Percentiles rank a stretch among this genome's conserved stretches.
phyloP scores from a whole-genome alignment of 2,888 invertebrate species.

The Anorthoa munda region DNA sequence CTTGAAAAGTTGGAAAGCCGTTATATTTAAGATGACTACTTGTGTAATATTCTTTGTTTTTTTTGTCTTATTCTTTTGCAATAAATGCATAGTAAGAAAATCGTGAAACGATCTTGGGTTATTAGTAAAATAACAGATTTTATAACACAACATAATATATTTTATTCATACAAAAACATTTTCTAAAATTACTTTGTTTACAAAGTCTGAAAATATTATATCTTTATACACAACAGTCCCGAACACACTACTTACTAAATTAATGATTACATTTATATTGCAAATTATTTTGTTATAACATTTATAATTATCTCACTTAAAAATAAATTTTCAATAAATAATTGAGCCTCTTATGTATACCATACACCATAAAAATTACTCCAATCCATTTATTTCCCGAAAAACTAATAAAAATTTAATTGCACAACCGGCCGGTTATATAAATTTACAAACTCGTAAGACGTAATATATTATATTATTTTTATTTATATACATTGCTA shows the following conservation, averaged over 20 bases:
- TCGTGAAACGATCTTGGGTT: too few species aligned
- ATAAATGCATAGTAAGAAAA: too few species aligned
- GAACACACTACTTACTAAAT: conserved; percentile 39
- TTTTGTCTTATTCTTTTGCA: too few species aligned
- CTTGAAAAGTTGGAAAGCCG: not conserved
- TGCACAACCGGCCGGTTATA: conserved; percentile 89
- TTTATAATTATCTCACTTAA: conserved; percentile 56
- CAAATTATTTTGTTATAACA: conserved; percentile 52
- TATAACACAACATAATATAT: conserved; percentile 56
- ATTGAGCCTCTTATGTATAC: conserved; percentile 81
- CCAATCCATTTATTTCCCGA: conserved; percentile 70
- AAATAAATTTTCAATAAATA: conserved; percentile 73
- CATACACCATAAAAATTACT: conserved; percentile 78
- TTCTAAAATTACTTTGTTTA: conserved; percentile 71
- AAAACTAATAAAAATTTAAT: conserved; percentile 80
- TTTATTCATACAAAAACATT: conserved; percentile 74
- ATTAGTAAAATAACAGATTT: conserved; percentile 41
- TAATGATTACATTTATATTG: conserved; percentile 53
- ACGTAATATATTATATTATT: conserved; percentile 56
- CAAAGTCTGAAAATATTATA: conserved; percentile 76
- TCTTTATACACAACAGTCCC: conserved; percentile 49
- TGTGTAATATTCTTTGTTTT: not conserved
- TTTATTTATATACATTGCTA: conserved; percentile 74
- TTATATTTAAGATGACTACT: not conserved
- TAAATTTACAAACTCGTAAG: conserved; percentile 77